These are phyloP conservation scores for Tolmerus cingulatus DNA, from an alignment of 2,888 invertebrate genomes.

Conservation along the genomic window DNA sequence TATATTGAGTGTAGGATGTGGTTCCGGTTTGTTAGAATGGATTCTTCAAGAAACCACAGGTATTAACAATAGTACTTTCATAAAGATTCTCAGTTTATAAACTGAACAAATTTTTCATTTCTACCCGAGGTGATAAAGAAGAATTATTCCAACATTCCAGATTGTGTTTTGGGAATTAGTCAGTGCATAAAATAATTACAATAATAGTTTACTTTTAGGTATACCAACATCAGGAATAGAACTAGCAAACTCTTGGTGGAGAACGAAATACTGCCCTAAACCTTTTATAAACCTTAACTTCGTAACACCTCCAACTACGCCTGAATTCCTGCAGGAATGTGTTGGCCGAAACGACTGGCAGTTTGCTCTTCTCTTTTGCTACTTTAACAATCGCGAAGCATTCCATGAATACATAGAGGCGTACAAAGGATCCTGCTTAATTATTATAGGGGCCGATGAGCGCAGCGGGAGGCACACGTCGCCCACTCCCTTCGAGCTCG, in stretches of 20 bases:
- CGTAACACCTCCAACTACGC: slow-evolving; percentile 60
- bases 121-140: not conserved
- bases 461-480: slow-evolving; percentile 73
- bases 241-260: slow-evolving; percentile 84
- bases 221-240: slow-evolving; percentile 75
- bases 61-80: slow-evolving; percentile 54
- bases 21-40: slow-evolving; percentile 85
- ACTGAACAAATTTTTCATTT: too few species aligned
- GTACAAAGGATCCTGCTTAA: slow-evolving; percentile 71
- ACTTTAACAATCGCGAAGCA: slow-evolving; percentile 77
- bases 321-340: slow-evolving; percentile 62
- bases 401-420: slow-evolving; percentile 73
- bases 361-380: slow-evolving; percentile 77
- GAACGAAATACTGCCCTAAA: slow-evolving; percentile 76
- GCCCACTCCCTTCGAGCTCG: slow-evolving; percentile 72
- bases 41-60: slow-evolving; percentile 73
- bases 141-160: not conserved
- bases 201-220: slow-evolving; percentile 60
- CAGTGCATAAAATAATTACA: not conserved
- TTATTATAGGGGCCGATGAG: slow-evolving; percentile 78
- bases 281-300: slow-evolving; percentile 73
- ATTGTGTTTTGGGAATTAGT: not conserved
- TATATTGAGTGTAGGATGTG: slow-evolving; percentile 79
- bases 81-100: not conserved
- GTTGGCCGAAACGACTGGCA: slow-evolving; percentile 56